Evolutionary conservation across 2,797 vertebrate genomes (phyloP), one percentile per base, ranked within the genome.

Genomic region (Neomorphus geoffroyi): DNA sequence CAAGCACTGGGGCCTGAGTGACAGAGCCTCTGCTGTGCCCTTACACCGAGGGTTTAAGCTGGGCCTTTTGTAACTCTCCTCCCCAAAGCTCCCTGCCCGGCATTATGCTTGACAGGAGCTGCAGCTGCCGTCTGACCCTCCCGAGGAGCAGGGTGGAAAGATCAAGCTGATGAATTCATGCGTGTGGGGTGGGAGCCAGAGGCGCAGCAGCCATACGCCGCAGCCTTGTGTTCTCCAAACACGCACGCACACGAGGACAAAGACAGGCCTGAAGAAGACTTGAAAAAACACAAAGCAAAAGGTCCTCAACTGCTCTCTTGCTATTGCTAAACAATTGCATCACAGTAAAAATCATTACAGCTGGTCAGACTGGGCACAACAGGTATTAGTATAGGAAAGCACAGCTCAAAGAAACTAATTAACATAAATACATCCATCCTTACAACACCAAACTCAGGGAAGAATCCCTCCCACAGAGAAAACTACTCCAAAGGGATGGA

Each of bases 111-210:
- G 80, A 93, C 92, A 91, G 90, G 84, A 92, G 90, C 85, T 39
- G 89, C 95, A 97, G 95, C 96, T 97, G 96, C 92, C 51, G 6
- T 35, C 64, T 50, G 5, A 90, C 80, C 84, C 87, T 67, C 79
- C 87, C 2, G 26, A 93, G 79, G 72, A 88, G 80, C 66, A n/a
- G 48, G 88, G 73, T 45, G 58, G 80, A 91, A 80, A 90, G 95
- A 96, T 90, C 83, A 91, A 89, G 58, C 84, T 51, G 78, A 87
- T 90, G 69, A 95, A 94, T 91, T 64, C 45, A 92, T 12, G 80
- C 3, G 1, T 58, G 86, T 2, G 1, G 54, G 62, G n/a, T 0
- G 0, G 17, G n/a, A 58, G 67, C n/a, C 45, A 1, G 15, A 37
- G 80, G 69, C 9, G 0, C 90, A 77, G 87, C 62, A 66, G 67